phyloP scores from a whole-genome alignment of 2,888 invertebrate genomes.

The Aplocera efformata region DNA sequence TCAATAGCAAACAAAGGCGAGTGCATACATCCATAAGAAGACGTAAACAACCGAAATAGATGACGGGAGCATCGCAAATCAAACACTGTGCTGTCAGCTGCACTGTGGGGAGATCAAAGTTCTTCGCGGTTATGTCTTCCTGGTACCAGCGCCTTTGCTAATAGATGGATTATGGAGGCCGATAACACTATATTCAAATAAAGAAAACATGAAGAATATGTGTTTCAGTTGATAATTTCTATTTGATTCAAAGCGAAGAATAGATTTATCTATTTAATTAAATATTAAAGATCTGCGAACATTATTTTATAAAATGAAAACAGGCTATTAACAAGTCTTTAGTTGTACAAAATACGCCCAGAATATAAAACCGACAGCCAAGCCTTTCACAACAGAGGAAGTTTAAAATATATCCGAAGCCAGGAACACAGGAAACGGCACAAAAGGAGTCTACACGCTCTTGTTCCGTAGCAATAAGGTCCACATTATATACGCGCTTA shows the following conservation, averaged over 20 bases:
- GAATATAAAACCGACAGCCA: too few species aligned
- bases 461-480: too few species aligned
- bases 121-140: conserved; percentile 33
- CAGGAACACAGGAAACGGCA: conserved; percentile 20
- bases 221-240: too few species aligned
- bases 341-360: too few species aligned
- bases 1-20: conserved; percentile 10
- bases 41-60: conserved; percentile 19
- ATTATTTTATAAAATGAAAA: too few species aligned
- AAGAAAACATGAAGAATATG: too few species aligned
- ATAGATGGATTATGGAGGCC: conserved; percentile 15
- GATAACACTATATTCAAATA: too few species aligned
- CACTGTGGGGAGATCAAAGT: conserved; percentile 23
- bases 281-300: too few species aligned
- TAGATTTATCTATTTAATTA: too few species aligned
- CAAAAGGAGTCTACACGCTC: conserved; percentile 10
- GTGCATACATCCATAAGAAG: conserved; percentile 17
- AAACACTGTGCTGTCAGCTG: conserved; percentile 14
- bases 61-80: conserved; percentile 19
- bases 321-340: too few species aligned
- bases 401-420: conserved; percentile 12
- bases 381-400: conserved; percentile 7
- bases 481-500: conserved; percentile 7
- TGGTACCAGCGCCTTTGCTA: conserved; percentile 33
- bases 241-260: too few species aligned